Conservation (phyloP, 2,888 invertebrate genomes). For the Drosophila villosipedis region DNA sequence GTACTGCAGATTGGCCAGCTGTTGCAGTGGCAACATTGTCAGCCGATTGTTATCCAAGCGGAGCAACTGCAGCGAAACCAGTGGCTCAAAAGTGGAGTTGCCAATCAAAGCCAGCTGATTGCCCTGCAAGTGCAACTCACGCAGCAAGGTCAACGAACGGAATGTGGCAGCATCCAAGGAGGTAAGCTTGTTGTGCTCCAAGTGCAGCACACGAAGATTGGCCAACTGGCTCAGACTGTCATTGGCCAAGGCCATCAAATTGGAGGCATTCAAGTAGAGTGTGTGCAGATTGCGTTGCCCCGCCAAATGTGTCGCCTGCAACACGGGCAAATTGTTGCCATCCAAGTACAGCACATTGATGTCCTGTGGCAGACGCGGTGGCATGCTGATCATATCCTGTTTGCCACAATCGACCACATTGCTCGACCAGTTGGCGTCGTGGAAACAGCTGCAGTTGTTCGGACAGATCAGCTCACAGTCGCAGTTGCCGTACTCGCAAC, state of each 20-base stretch:
- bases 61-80: conserved; percentile 92
- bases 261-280: conserved; percentile 93
- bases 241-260: conserved; percentile 93
- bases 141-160: conserved; percentile 91
- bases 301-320: conserved; percentile 95
- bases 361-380: conserved; percentile 95
- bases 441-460: conserved; percentile 96
- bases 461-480: conserved; percentile 99
- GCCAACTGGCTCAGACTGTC: conserved; percentile 95
- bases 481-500: conserved; percentile 98
- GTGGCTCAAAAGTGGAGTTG: conserved; percentile 91
- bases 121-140: conserved; percentile 94
- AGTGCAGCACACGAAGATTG: conserved; percentile 91
- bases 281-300: conserved; percentile 95
- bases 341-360: conserved; percentile 97
- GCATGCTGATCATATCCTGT: conserved; percentile 85
- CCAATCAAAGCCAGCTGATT: conserved; percentile 92
- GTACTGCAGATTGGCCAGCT: conserved; percentile 86
- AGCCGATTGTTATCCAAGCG: conserved; percentile 94
- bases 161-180: conserved; percentile 94
- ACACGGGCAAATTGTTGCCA: conserved; percentile 91
- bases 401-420: conserved; percentile 96
- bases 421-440: conserved; percentile 96
- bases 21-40: conserved; percentile 92
- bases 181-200: conserved; percentile 93